A percentile compares a stretch with the other conserved stretches of the same genome.
phyloP scores from a whole-genome alignment of 2,113 vertebrate genomes.

The Thamnaconus septentrionalis region DNA sequence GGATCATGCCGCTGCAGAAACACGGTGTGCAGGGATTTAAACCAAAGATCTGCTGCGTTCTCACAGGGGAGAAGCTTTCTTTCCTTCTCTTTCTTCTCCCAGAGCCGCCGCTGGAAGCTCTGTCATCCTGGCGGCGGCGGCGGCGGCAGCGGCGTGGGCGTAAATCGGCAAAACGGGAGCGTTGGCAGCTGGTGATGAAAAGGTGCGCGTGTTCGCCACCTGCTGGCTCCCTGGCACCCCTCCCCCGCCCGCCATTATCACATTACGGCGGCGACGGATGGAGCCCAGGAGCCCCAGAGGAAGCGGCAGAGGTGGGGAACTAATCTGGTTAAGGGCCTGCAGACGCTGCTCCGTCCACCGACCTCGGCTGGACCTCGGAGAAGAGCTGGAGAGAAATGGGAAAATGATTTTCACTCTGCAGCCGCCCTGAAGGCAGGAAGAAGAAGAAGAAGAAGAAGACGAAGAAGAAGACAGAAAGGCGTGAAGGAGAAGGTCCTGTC shows the following conservation, averaged over 20 bases:
- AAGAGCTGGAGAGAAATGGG: neutral
- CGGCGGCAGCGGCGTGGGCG: constrained; percentile 23
- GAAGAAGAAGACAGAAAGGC: too few species aligned
- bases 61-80: constrained; percentile 34
- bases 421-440: constrained; percentile 33
- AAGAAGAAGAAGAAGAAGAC: too few species aligned
- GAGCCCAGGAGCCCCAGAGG: constrained; percentile 35
- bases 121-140: constrained; percentile 43
- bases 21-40: constrained; percentile 36
- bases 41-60: constrained; percentile 44
- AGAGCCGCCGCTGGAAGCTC: neutral
- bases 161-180: constrained; percentile 36
- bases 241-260: constrained; percentile 64
- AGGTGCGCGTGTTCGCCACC: constrained; percentile 49
- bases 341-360: constrained; percentile 46
- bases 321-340: constrained; percentile 72
- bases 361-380: constrained; percentile 57
- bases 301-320: constrained; percentile 62
- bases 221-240: constrained; percentile 47
- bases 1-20: constrained; percentile 22
- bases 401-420: constrained; percentile 21
- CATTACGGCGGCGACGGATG: constrained; percentile 69
- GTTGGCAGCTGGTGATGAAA: constrained; percentile 59
- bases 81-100: constrained; percentile 36
- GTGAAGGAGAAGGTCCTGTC: too few species aligned